Percentiles rank a stretch among this genome's conserved stretches.
Evolutionary conservation across 2,888 invertebrate genomes (phyloP).

Genomic region (Diploptera punctata): DNA sequence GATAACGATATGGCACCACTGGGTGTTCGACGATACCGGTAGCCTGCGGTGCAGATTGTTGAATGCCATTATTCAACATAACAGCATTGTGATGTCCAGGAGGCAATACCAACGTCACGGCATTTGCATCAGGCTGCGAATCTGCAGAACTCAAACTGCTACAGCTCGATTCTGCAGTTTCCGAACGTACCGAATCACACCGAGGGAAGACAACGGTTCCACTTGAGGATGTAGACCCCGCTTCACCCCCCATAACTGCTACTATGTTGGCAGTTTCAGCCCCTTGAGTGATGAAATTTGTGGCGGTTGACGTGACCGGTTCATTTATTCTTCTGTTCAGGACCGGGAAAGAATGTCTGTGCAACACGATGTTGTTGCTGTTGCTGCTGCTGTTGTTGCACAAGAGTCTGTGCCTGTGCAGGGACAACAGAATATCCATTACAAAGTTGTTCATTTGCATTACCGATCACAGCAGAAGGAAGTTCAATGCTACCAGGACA

Average conservation of each 20-base stretch:
- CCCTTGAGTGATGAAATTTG: conserved; percentile 17
- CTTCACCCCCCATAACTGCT: conserved; percentile 41
- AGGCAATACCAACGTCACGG: conserved; percentile 45
- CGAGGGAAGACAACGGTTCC: conserved; percentile 50
- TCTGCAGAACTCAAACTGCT: conserved; percentile 46
- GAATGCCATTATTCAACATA: conserved; percentile 39
- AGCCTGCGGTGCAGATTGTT: conserved; percentile 6
- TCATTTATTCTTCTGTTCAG: conserved; percentile 34
- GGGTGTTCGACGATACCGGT: conserved; percentile 33
- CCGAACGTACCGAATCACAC: conserved; percentile 65
- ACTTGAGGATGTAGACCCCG: conserved; percentile 21
- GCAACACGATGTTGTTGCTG: conserved; percentile 28
- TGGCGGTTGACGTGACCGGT: conserved; percentile 20
- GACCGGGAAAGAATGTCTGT: conserved; percentile 32
- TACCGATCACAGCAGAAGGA: conserved; percentile 21
- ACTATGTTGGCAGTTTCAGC: conserved; percentile 41
- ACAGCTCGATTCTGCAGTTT: conserved; percentile 65
- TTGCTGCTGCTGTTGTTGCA: conserved; percentile 7
- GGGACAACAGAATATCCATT: conserved; percentile 38
- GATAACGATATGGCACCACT: conserved; percentile 33
- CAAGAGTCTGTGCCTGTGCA: conserved; percentile 17
- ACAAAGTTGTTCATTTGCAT: conserved; percentile 29
- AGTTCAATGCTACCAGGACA: conserved; percentile 33
- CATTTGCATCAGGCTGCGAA: conserved; percentile 49
- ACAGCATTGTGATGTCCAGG: conserved; percentile 30